Evolutionary conservation across 2,113 vertebrate species (phyloP).

Genomic region (Zapus hudsonius): DNA sequence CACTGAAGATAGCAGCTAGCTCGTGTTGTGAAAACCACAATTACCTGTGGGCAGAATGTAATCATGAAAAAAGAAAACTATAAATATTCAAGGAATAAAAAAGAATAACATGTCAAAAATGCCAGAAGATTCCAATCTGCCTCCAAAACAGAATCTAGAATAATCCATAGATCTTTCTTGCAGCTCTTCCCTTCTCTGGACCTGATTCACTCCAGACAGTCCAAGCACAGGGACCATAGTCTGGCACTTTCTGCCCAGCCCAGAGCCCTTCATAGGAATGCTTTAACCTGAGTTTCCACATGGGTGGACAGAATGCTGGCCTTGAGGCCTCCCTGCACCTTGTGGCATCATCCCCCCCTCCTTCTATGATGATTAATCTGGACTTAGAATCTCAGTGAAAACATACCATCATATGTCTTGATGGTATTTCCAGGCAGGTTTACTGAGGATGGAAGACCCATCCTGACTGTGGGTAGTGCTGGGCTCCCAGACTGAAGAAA

Average conservation of each 20-base stretch:
- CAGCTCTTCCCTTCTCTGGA: no score
- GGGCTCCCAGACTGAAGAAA: no score
- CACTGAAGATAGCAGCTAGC: not conserved
- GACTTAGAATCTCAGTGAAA: no score
- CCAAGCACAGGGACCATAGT: accelerated
- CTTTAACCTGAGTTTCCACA: accelerated
- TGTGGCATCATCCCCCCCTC: not conserved
- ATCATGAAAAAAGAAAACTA: not conserved
- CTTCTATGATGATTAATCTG: no score
- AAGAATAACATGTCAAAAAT: no score
- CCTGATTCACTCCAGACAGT: not conserved
- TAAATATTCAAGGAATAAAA: not conserved
- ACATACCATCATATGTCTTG: no score
- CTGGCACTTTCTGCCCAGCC: not conserved
- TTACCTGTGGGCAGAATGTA: not conserved
- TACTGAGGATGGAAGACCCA: no score
- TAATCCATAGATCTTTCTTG: not conserved
- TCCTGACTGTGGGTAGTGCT: no score
- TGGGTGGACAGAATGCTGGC: accelerated
- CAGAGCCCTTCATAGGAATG: not conserved
- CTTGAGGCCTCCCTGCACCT: not conserved
- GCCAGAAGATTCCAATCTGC: not conserved
- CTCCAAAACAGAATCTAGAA: not conserved
- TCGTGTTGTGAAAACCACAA: accelerated
- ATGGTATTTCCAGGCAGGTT: no score